Evolutionary conservation across 1,140 invertebrate genomes (phyloP), one percentile per base, ranked within the genome.

Genomic region (Anadara kagoshimensis): DNA sequence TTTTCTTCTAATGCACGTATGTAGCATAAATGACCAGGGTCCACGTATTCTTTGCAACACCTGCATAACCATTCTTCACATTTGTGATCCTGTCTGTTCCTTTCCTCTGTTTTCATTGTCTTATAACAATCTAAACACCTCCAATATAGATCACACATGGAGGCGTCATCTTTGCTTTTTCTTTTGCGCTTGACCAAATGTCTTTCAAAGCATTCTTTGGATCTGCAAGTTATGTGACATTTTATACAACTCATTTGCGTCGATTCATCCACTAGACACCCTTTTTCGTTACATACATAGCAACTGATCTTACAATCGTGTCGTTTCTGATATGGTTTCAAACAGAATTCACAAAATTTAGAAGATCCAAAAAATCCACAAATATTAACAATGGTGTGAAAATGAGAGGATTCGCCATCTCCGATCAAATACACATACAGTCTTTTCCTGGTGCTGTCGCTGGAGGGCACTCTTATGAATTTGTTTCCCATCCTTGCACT

Each of bases 41-140:
- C 53, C 7, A 63, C 58, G 26, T 69, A 75, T 22, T 29, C 10
- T 8, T 22, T 1, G 29, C 73, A 69, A n/a, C 36, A 41, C 51
- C 53, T 65, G 44, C 73, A 70, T 41, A 22, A 53, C 41, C 47
- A 75, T 41, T 75, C 45, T 1, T 62, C 54, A 54, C 67, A 75
- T 22, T 16, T 66, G 41, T 75, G 67, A 36, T 70, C 36, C 5
- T 70, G 62, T 0, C 67, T 61, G 36, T 51, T 51, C 44, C 61
- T 59, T 24, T 70, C 61, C 1, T 47, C 11, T 36, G 24, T 64
- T 3, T 59, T n/a, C 0, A 75, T n/a, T 29, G 65, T 43, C 36
- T 65, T 75, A 43, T 61, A 49, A 51, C 67, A 75, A 7, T 26
- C 61, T 45, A 16, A 7, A 36, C 62, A 75, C n/a, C 54, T 63